These are phyloP conservation scores for Morelia viridis DNA, from an alignment of 2,797 vertebrate species.

Conservation along the genomic window DNA sequence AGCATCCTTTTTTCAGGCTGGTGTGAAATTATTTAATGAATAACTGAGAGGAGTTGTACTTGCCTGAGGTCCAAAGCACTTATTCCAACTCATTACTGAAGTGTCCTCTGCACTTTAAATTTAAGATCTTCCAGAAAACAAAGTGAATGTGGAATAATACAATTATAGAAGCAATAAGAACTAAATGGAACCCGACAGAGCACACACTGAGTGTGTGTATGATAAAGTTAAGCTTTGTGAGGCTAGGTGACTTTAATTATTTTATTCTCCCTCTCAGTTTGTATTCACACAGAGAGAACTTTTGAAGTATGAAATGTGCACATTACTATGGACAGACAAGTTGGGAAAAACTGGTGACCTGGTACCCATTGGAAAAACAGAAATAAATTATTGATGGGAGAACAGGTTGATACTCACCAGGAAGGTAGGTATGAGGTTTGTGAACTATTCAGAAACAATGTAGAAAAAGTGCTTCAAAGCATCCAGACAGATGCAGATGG, in stretches of 20 bases:
- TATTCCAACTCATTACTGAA: slow-evolving; percentile 3
- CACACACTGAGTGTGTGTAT: no score
- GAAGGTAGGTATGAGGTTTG: neutral
- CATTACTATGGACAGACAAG: neutral
- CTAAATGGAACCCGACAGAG: neutral
- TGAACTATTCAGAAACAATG: neutral
- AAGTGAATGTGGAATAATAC: neutral
- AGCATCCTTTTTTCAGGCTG: neutral
- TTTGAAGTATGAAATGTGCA: neutral
- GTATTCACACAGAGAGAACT: neutral
- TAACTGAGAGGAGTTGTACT: neutral
- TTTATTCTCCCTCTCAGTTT: neutral
- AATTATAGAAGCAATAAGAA: neutral
- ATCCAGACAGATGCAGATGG: neutral
- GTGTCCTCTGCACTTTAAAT: neutral
- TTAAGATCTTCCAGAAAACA: neutral
- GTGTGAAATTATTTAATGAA: slow-evolving; percentile 3
- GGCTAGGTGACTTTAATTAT: neutral
- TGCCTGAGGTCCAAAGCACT: neutral
- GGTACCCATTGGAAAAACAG: neutral
- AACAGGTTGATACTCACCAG: neutral
- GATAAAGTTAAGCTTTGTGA: neutral
- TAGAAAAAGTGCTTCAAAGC: neutral
- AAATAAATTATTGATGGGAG: neutral
- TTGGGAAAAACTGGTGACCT: neutral